Conservation (phyloP, 2,888 invertebrate genomes). For the Sialis lutaria region DNA sequence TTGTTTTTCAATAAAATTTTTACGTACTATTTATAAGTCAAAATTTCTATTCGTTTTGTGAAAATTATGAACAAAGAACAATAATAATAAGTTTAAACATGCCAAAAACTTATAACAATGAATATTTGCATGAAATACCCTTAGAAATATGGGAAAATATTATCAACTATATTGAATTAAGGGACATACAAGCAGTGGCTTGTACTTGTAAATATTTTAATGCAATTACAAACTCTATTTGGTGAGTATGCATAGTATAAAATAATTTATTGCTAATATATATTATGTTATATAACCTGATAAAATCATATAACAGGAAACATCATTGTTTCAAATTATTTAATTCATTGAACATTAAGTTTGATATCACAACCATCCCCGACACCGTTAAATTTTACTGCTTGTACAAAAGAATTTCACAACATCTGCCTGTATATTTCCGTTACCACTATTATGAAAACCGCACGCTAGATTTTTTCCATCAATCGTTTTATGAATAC, state of each 20-base stretch:
- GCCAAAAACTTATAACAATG: background rate
- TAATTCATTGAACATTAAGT: background rate
- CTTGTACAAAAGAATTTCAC: background rate
- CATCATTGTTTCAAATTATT: background rate
- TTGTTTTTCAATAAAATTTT: too few relatives aligned
- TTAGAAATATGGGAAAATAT: background rate
- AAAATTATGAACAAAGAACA: too few relatives aligned
- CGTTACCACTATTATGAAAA: background rate
- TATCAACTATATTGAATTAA: background rate
- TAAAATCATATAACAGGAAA: background rate
- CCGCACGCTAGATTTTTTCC: background rate
- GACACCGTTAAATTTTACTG: background rate
- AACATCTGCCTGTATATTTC: background rate
- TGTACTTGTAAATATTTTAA: background rate
- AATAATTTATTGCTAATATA: background rate
- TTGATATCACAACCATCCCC: background rate
- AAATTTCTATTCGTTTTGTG: too few relatives aligned
- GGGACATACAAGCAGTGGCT: background rate
- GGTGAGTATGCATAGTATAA: background rate
- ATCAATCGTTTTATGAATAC: background rate
- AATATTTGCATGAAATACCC: background rate
- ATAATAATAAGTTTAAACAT: too few relatives aligned
- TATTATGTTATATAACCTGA: background rate
- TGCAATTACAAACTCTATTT: background rate
- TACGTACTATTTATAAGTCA: too few relatives aligned